A percentile compares a stretch with the other conserved stretches of the same genome.
phyloP scores from a whole-genome alignment of 2,113 vertebrate species.

The Ia io region DNA sequence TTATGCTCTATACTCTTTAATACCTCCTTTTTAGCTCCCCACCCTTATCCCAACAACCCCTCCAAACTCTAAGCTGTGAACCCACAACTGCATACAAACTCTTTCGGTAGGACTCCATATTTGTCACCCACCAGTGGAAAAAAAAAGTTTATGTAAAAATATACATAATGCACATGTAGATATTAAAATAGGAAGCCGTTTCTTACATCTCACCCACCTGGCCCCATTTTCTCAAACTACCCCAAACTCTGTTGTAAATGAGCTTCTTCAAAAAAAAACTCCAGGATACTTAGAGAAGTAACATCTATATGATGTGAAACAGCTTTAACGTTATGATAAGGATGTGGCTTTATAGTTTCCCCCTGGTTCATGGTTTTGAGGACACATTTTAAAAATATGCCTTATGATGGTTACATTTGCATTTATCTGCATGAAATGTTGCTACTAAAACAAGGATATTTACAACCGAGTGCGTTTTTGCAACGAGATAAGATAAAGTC shows the following conservation, averaged over 20 bases:
- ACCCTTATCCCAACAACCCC: neutral
- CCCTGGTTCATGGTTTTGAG: slow-evolving; percentile 56
- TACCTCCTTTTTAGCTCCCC: neutral
- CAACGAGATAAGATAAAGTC: slow-evolving; percentile 81
- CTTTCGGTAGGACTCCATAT: neutral
- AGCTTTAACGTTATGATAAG: slow-evolving; percentile 56
- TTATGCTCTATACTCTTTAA: neutral
- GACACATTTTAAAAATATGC: slow-evolving; percentile 37
- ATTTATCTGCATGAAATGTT: slow-evolving; percentile 74
- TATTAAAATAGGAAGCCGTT: neutral
- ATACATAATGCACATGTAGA: neutral
- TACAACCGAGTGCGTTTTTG: slow-evolving; percentile 73
- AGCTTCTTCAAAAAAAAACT: slow-evolving; percentile 38
- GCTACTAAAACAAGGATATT: slow-evolving; percentile 70
- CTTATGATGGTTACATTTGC: slow-evolving; percentile 73
- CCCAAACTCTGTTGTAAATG: neutral
- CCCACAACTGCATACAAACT: neutral
- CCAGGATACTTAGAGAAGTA: slow-evolving; percentile 27
- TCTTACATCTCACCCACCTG: neutral
- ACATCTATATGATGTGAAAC: slow-evolving; percentile 42
- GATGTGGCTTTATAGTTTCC: slow-evolving; percentile 55
- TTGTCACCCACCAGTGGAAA: neutral
- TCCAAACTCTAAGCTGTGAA: neutral
- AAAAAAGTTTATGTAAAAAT: neutral
- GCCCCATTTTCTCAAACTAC: neutral